phyloP scores from a whole-genome alignment of 2,797 vertebrate genomes.

The Dryobates pubescens region DNA sequence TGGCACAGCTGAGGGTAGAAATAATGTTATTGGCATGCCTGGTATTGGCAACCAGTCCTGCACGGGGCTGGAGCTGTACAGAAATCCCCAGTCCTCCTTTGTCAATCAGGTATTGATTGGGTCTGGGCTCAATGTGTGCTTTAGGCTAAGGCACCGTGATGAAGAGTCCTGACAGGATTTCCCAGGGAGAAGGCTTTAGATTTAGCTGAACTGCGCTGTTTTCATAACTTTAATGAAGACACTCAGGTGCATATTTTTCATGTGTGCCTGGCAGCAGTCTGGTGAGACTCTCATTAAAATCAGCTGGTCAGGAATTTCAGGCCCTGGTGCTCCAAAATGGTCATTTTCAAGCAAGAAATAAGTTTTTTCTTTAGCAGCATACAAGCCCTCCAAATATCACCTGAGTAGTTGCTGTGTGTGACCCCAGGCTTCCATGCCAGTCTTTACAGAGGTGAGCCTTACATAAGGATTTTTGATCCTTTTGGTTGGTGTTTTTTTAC shows the following conservation, averaged over 20 bases:
- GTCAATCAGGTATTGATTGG: conserved; percentile 48
- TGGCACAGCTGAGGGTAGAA: neutral
- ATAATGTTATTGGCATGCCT: neutral
- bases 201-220: conserved; percentile 37
- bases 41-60: neutral
- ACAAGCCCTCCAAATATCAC: accelerated
- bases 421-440: neutral
- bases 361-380: neutral
- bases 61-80: neutral
- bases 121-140: conserved; percentile 29
- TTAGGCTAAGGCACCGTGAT: conserved; percentile 50
- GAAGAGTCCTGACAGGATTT: conserved; percentile 26
- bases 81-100: conserved; percentile 11
- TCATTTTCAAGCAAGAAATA: neutral
- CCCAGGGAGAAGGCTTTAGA: conserved; percentile 11
- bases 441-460: neutral
- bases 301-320: conserved; percentile 11
- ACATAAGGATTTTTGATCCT: neutral
- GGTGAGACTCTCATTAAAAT: neutral
- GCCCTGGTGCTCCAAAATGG: neutral
- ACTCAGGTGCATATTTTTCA: conserved; percentile 13
- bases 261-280: neutral
- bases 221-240: conserved; percentile 45
- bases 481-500: neutral
- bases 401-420: neutral